Base-by-base conservation (phyloP, 2,797 vertebrate genomes). In the Myotis vivesi region DNA sequence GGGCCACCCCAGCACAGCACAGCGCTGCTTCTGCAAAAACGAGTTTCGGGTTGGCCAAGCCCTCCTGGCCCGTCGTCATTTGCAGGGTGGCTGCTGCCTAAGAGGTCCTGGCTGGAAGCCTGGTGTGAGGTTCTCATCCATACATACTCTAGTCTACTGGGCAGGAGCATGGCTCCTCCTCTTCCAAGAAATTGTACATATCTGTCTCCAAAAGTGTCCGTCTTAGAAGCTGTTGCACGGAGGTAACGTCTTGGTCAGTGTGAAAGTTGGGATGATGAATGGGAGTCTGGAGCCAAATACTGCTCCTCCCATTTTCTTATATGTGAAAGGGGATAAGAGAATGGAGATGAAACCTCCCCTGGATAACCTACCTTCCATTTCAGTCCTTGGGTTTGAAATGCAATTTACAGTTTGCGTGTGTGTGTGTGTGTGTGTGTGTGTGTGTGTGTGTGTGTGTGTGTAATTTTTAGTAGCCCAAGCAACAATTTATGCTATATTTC, bases 381-480 rank as follows among this genome's bases (percentile, higher is more conserved):
- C 38, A 66, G 17, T 87, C 57, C 73, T 91, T 49, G 30, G 0
- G 36, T 76, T 85, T 84, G 72, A 93, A 80, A 73, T 72, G 77
- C 71, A 94, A 57, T 55, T 36, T 64, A 49, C 9, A 12, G 15
- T 71, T 4, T 57, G 4, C 44, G 22, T 79, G 4, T 71, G 7
- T 66, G 49, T 68, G 55, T 8, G 5, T 28, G 33, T 64, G 4
- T 75, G 8, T 53, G 8, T 68, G 36, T 8, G 5, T 20, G 33
- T 64, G 4, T 75, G 8, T 53, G 8, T 68, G 38, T 79, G 44
- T 6, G 4, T 20, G 28, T 68, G 4, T 68, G 19, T 49, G 4
- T 9, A 46, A 62, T 77, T 84, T 85, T 68, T 77, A 59, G 44
- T 38, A 85, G 44, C 44, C 51, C 23, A 84, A 30, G 4, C 82